Evolutionary conservation across 2,888 invertebrate species (phyloP).

Genomic region (Eretmocerus hayati): DNA sequence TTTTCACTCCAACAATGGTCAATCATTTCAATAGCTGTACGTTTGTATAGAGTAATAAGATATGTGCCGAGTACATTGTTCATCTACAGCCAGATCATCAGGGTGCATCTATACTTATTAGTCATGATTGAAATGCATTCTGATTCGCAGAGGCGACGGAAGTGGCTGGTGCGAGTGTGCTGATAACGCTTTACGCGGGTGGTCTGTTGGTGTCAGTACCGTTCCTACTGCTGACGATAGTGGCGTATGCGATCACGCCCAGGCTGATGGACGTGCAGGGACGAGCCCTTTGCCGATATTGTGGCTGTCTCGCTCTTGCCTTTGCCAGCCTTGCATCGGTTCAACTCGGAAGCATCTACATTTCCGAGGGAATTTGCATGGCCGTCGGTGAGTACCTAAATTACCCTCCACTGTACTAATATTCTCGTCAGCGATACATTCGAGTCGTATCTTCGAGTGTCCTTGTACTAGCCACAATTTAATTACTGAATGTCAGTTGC

Average conservation of each 20-base stretch:
- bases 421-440: too few relatives aligned
- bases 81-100: too few relatives aligned
- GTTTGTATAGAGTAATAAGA: too few relatives aligned
- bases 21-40: too few relatives aligned
- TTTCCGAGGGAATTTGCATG: conserved; percentile 48
- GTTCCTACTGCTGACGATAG: conserved; percentile 44
- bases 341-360: conserved; percentile 51
- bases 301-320: conserved; percentile 52
- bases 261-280: conserved; percentile 54
- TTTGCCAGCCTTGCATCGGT: conserved; percentile 53
- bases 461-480: too few relatives aligned
- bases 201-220: conserved; percentile 45
- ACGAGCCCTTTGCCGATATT: conserved; percentile 53
- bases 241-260: conserved; percentile 47
- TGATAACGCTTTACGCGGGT: conserved; percentile 37
- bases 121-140: too few relatives aligned
- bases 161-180: conserved; percentile 26
- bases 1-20: too few relatives aligned
- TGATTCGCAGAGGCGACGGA: neutral
- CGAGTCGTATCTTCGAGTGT: too few relatives aligned
- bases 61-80: too few relatives aligned
- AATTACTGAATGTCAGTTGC: too few relatives aligned
- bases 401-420: too few relatives aligned
- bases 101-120: too few relatives aligned
- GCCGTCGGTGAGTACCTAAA: conserved; percentile 43